A percentile compares a stretch with the other conserved stretches of the same genome.
Conservation (phyloP, 2,888 invertebrate species). For the Coelopa pilipes region DNA sequence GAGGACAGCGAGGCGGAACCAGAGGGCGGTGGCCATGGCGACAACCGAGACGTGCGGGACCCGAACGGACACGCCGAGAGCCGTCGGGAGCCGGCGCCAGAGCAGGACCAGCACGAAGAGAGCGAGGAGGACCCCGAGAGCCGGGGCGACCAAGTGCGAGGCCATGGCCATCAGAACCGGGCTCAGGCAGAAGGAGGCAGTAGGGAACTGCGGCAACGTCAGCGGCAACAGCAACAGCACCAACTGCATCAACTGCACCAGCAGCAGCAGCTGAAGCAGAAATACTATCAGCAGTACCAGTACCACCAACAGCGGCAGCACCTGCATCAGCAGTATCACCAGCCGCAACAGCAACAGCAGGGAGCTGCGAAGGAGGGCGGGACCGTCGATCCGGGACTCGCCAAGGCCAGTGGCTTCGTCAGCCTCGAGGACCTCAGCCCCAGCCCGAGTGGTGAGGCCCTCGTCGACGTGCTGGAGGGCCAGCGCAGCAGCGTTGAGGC, state of each 20-base stretch:
- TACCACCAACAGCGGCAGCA: no score
- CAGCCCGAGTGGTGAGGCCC: no score
- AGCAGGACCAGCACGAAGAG: background rate
- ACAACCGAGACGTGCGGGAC: background rate
- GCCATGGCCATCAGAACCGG: no score
- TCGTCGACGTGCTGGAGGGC: no score
- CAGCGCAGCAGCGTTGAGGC: no score
- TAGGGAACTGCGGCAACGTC: no score
- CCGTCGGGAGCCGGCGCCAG: no score
- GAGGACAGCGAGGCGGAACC: constrained; percentile 15
- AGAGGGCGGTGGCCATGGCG: background rate
- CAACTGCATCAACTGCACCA: background rate
- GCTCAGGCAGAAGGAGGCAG: no score
- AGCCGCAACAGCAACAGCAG: background rate
- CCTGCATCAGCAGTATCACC: background rate
- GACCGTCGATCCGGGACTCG: background rate
- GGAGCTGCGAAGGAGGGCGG: background rate
- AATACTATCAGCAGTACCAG: background rate
- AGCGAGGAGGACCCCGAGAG: background rate
- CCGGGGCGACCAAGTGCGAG: background rate
- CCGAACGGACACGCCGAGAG: background rate
- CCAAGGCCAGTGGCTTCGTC: no score
- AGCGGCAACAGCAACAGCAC: background rate
- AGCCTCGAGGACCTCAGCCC: no score
- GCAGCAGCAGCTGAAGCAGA: background rate